Evolutionary conservation across 2,113 vertebrate species (phyloP), one percentile per base, ranked within the genome.

Genomic region (Nothoprocta pentlandii): DNA sequence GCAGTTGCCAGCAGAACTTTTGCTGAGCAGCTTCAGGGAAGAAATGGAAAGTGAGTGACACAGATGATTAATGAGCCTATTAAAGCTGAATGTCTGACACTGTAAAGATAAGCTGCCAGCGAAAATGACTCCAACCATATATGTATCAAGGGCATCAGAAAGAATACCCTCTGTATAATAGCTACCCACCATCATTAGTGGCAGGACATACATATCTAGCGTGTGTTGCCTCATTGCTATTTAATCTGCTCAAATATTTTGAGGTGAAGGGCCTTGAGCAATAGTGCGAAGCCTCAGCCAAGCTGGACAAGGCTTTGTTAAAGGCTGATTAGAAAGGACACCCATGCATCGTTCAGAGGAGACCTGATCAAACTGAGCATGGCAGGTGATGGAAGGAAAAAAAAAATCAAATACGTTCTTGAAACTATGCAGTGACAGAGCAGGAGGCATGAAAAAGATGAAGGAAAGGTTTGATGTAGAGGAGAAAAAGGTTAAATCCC

Each of bases 51-150:
- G 88, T 94, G 94, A 96, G 70, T 95, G 95, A 93, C 94, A 95
- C 49, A 84, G 92, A 93, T 96, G 96, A 97, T 96, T 97, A 96
- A 97, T 96, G 94, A 97, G 95, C 92, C 86, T 93, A 97, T 95
- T 97, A 96, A 89, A 92, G 83, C 94, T 93, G 90, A 46, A 90
- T 94, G 90, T 85, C 95, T 97, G 96, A 94, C 95, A 95, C 67
- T 79, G 88, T 87, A 90, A 84, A 96, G 96, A 97, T 96, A 97
- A 95, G 93, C 93, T 94, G 70, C 83, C 69, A 95, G 92, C 90
- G 88, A 95, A 97, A 97, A 95, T 96, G 90, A 92, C 93, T 96
- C 86, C 83, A 90, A 90, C 88, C 17, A 4, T 89, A n/a, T 62
- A 84, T 70, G 77, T 87, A 95, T 90, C 94, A 93, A 94, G 92